Evolutionary conservation across 2,797 vertebrate species (phyloP), one percentile per base, ranked within the genome.

Genomic region (Rhinella marina): DNA sequence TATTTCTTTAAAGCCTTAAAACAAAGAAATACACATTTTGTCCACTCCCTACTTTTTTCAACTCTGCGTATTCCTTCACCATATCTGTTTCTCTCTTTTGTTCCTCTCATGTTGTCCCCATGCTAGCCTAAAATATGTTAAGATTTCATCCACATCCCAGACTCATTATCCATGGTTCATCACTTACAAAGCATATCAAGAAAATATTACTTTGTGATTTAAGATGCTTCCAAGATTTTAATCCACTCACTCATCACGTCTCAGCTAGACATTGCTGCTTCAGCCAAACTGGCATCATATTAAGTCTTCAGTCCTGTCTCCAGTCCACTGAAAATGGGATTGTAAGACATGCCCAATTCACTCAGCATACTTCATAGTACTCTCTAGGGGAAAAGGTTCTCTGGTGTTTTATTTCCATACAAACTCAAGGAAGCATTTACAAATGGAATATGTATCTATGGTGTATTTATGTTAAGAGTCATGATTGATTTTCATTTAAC

Each of bases 231-330:
- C 78, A 87, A 52, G 78, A 87, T 87, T 81, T 73, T 73, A 87
- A 87, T 80, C 86, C 86, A 50, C 41, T 87, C 86, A 87, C 78
- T 87, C 86, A 73, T 87, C 86, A 75, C 16, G 77, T 75, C 54
- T 81, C 78, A 23, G 64, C 78, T 81, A 73, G 79, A 81, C 25
- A 48, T 81, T 52, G 56, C 68, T 81, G 16, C n/a, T 56, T 82
- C 86, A 56, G 78, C 78, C 86, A 87, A 87, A 27, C 86, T 81
- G 83, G 83, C 83, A 85, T 85, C 72, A 52, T 61, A 64, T 77
- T 77, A 77, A 85, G 83, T 79, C 81, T 54, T 81, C 77, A 73
- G 27, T 54, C 72, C 64, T 13, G 66, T 87, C 68, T 75, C 68
- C 56, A 73, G 27, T 41, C 54, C 56, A 81, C 21, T 75, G 41